Base-by-base conservation (phyloP, 2,113 vertebrate species). In the Spheniscus mendiculus region DNA sequence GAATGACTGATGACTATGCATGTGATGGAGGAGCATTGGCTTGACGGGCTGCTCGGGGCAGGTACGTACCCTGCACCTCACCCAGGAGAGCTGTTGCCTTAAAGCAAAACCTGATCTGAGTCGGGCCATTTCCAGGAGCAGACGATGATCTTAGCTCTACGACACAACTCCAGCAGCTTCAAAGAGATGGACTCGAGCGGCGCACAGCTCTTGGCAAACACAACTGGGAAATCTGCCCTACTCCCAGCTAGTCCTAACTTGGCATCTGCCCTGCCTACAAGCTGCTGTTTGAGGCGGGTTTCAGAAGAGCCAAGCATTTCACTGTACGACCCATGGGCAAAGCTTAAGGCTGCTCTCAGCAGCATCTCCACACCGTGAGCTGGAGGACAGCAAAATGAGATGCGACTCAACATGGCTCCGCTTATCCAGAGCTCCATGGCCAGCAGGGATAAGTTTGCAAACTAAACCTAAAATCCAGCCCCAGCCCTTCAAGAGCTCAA, bases 401-500 rank as follows among this genome's bases (percentile, higher is more conserved):
- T 2, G 3, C 1, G 2, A 66, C 44, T 36, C 50, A 53, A 4
- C n/a, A 10, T 1, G 0, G 30, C 8, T 61, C 52, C 1, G 0
- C 5, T 38, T 32, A 32, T 2, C 21, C 86, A 34, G 50, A 42
- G 47, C 76, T 42, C 61, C 76, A 32, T 0, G 0, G 21, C 25
- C 1, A 1, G n/a, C 38, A 34, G 50, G 27, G 30, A 40, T 19
- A 66, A 36, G n/a, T 40, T 26, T n/a, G 16, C 27, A 30, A 84
- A n/a, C 8, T 8, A 36, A 84, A 38, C 50, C 29, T 25, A 61
- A 58, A 23, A 61, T 15, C 47, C 6, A 4, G 4, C 32, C 45
- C 21, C n/a, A 38, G 52, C 67, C 47, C 26, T 38, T 6, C 4
- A 12, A 40, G 53, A 56, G n/a, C 10, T 42, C 53, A 50, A 18